phyloP scores from a whole-genome alignment of 2,797 vertebrate genomes.

The Buceros bicornis region DNA sequence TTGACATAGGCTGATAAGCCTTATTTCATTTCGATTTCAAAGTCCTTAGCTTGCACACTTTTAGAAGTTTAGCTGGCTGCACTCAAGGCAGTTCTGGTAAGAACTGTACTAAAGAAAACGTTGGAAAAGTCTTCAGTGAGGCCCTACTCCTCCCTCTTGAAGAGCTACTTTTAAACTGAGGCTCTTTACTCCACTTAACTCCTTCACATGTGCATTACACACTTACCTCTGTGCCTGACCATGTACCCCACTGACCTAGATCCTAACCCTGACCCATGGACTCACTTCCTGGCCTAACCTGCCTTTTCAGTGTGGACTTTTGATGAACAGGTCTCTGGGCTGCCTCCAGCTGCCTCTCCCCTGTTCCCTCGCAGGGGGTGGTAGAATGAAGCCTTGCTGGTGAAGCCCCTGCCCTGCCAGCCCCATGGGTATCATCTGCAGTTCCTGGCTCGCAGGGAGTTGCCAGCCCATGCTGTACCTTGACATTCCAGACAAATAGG shows the following conservation, averaged over 20 bases:
- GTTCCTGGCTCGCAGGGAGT: not conserved
- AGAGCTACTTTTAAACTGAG: not conserved
- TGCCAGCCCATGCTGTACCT: not conserved
- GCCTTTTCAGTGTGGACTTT: not conserved
- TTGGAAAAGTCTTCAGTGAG: not conserved
- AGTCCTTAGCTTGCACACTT: not conserved
- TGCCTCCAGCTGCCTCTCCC: not conserved
- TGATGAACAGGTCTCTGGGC: not conserved
- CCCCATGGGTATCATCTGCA: rapidly evolving
- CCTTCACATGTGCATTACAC: not conserved
- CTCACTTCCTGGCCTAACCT: not conserved
- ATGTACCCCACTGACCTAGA: not conserved
- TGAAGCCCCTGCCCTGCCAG: not conserved
- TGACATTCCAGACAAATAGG: not conserved
- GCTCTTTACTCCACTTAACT: not conserved
- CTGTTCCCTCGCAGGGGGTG: not conserved
- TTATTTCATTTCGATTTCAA: not conserved
- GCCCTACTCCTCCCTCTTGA: not conserved
- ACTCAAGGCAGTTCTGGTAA: not conserved
- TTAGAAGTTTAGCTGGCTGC: not conserved
- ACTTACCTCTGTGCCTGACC: not conserved
- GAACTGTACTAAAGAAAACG: not conserved
- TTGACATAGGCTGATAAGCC: not conserved
- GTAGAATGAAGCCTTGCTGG: not conserved
- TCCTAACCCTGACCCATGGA: not conserved